Evolutionary conservation across 2,888 invertebrate species (phyloP).

Genomic region (Perithous albicinctus): DNA sequence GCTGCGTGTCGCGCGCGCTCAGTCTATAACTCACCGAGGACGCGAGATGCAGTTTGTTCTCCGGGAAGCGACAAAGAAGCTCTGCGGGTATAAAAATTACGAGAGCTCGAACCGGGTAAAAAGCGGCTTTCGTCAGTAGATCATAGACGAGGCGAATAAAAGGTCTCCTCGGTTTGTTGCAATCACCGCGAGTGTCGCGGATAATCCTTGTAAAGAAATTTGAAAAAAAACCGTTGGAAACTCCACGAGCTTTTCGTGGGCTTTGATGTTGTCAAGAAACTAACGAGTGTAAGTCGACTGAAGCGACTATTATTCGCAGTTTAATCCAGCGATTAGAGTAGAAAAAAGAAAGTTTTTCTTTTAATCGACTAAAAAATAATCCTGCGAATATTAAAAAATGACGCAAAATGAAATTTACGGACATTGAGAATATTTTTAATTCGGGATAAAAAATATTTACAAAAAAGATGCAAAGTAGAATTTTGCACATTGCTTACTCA

Average conservation of each 20-base stretch:
- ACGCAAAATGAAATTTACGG: no score
- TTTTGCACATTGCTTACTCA: no score
- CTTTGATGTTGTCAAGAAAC: conserved; percentile 3
- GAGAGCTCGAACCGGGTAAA: no score
- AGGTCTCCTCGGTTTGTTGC: background rate
- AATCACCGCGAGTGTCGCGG: conserved; percentile 6
- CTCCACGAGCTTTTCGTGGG: background rate
- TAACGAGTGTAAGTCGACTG: background rate
- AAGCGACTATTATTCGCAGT: background rate
- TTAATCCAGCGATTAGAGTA: no score
- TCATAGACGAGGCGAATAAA: no score
- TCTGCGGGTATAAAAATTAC: no score
- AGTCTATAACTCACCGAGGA: conserved; percentile 13
- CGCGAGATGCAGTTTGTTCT: conserved; percentile 9
- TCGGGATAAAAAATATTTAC: no score
- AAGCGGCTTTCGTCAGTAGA: conserved; percentile 14
- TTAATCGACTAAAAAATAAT: no score
- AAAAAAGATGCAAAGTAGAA: no score
- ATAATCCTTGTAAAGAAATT: background rate
- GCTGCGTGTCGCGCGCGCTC: conserved; percentile 6
- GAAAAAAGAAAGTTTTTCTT: no score
- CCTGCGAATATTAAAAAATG: no score
- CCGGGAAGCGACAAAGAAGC: conserved; percentile 42
- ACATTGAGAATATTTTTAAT: no score
- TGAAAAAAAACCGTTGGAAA: background rate